These are phyloP conservation scores for Eledone cirrhosa DNA, from an alignment of 2,888 invertebrate species.

Conservation along the genomic window DNA sequence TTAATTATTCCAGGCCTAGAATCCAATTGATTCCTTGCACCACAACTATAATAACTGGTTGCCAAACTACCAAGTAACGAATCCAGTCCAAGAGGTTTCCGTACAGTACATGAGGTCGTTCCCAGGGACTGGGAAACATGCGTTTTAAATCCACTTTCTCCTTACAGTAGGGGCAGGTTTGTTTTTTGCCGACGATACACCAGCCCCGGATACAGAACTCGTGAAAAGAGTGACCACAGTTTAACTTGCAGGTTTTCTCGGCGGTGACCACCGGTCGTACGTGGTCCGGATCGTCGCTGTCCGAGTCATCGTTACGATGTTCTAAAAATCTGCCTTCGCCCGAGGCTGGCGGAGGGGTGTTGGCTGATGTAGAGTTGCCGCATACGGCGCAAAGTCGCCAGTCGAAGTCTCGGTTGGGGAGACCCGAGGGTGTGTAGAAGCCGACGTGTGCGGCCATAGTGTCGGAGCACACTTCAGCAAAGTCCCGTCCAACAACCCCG, in stretches of 20 bases:
- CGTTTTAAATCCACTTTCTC: constrained; percentile 79
- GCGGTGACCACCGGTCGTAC: constrained; percentile 72
- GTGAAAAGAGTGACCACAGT: constrained; percentile 92
- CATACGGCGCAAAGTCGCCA: constrained; percentile 95
- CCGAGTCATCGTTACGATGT: constrained; percentile 69
- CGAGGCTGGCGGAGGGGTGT: constrained; percentile 69
- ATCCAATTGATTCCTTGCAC: constrained; percentile 95
- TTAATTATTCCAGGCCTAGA: constrained; percentile 83
- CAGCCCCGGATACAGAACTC: constrained; percentile 99
- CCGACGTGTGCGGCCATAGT: constrained; percentile 98
- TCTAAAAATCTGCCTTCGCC: neutral
- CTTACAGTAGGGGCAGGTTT: constrained; percentile 99
- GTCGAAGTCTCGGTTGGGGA: constrained; percentile 92
- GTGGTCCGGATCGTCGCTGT: constrained; percentile 85
- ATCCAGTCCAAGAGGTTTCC: constrained; percentile 98
- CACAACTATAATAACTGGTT: constrained; percentile 91
- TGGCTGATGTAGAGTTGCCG: constrained; percentile 83
- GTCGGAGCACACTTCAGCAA: constrained; percentile 97
- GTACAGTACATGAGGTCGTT: constrained; percentile 95
- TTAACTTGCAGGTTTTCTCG: constrained; percentile 92
- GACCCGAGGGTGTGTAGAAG: constrained; percentile 93
- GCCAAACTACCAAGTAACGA: constrained; percentile 99
- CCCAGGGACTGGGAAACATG: constrained; percentile 79
- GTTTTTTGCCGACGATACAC: constrained; percentile 99
- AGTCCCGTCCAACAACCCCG: constrained; percentile 93